These are phyloP conservation scores for Himalopsyche anomala DNA, from an alignment of 2,888 invertebrate species.

Conservation along the genomic window DNA sequence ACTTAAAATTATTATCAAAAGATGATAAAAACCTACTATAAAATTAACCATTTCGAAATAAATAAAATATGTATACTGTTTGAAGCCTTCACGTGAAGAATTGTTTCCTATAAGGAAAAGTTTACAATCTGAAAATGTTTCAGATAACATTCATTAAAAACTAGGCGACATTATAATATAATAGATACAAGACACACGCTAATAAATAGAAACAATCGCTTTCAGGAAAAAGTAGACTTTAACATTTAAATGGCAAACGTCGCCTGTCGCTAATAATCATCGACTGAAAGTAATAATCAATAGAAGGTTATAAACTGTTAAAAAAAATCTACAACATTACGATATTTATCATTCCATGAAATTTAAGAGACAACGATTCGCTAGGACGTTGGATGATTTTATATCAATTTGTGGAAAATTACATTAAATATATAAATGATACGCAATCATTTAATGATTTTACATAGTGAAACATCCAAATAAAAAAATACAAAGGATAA, in stretches of 20 bases:
- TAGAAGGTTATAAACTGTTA: background rate
- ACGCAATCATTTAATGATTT: slow-evolving; percentile 15
- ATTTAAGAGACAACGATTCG: background rate
- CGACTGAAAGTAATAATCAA: background rate
- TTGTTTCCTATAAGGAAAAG: slow-evolving; percentile 30
- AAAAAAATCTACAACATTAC: background rate
- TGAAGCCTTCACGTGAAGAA: slow-evolving; percentile 19
- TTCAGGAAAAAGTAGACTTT: background rate
- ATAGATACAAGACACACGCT: slow-evolving; percentile 19
- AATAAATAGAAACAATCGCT: slow-evolving; percentile 14
- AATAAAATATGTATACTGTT: slow-evolving; percentile 13
- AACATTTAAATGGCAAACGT: slow-evolving; percentile 26
- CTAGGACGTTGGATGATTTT: background rate
- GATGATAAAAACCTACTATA: slow-evolving; percentile 14
- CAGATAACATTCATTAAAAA: slow-evolving; percentile 11
- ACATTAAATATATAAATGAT: background rate
- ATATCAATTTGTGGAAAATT: background rate
- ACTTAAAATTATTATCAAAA: slow-evolving; percentile 34
- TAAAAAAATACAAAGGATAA: slow-evolving; percentile 11
- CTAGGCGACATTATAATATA: background rate
- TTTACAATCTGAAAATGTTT: slow-evolving; percentile 15
- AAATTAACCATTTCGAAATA: slow-evolving; percentile 22
- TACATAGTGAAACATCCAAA: slow-evolving; percentile 32
- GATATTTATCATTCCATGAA: background rate
- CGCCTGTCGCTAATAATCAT: slow-evolving; percentile 5